Conservation (phyloP, 1,140 invertebrate species). For the Wiebesia pumilae region DNA sequence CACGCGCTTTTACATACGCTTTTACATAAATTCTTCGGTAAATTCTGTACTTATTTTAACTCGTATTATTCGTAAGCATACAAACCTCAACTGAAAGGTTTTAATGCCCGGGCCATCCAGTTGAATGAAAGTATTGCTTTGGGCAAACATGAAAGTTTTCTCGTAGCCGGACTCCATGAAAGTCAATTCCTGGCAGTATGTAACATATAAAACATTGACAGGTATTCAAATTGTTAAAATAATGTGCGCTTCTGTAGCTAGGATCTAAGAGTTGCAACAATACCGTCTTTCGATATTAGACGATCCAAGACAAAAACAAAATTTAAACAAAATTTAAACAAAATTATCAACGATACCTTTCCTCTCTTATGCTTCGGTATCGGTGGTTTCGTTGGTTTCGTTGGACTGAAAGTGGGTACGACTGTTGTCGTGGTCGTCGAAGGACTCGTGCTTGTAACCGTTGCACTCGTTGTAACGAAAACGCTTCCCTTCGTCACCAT, state of each 20-base stretch:
- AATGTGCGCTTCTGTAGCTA: too few relatives aligned
- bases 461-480: conserved; percentile 70
- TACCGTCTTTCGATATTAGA: not conserved
- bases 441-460: conserved; percentile 71
- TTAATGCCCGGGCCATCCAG: conserved; percentile 89
- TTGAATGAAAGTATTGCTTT: conserved; percentile 91
- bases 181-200: conserved; percentile 78
- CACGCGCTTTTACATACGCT: too few relatives aligned
- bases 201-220: not conserved
- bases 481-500: conserved; percentile 72
- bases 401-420: conserved; percentile 69
- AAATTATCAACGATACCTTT: conserved; percentile 59
- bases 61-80: conserved; percentile 36
- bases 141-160: conserved; percentile 89
- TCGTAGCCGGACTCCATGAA: conserved; percentile 88
- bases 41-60: not conserved
- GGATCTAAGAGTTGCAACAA: not conserved
- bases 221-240: too few relatives aligned
- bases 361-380: conserved; percentile 83
- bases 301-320: not conserved
- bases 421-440: conserved; percentile 66
- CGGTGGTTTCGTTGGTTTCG: conserved; percentile 75
- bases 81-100: conserved; percentile 87
- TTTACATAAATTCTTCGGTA: too few relatives aligned
- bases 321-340: not conserved